Evolutionary conservation across 2,888 invertebrate genomes (phyloP).

Genomic region (Lasioglossum malachurum): DNA sequence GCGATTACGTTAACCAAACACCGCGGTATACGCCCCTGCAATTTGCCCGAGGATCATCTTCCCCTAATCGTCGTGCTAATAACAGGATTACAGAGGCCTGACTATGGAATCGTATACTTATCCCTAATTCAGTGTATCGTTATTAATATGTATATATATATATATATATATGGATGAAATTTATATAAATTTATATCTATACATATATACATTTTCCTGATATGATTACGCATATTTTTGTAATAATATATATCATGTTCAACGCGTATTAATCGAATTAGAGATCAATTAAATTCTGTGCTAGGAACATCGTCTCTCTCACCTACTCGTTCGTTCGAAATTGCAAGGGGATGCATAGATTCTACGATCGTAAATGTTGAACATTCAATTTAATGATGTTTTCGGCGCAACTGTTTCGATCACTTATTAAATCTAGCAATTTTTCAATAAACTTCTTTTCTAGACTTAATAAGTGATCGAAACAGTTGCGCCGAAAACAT

Average conservation of each 20-base stretch:
- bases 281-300: background rate
- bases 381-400: no score
- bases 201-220: background rate
- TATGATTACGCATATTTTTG: background rate
- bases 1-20: conserved; percentile 85
- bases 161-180: conserved; percentile 60
- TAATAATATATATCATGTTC: background rate
- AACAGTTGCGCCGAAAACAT: no score
- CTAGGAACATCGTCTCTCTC: background rate
- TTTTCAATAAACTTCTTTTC: no score
- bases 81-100: conserved; percentile 83
- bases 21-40: conserved; percentile 83
- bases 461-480: no score
- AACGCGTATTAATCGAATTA: background rate
- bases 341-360: background rate
- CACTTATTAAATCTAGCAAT: no score
- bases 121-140: conserved; percentile 83
- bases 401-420: no score
- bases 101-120: conserved; percentile 83
- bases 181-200: background rate
- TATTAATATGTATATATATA: conserved; percentile 77
- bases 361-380: no score
- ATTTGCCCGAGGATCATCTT: conserved; percentile 83
- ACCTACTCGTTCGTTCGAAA: background rate
- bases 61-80: conserved; percentile 84